Evolutionary conservation across 92 coral and sea anemone species (phyloP).

Genomic region (Metridium senile): DNA sequence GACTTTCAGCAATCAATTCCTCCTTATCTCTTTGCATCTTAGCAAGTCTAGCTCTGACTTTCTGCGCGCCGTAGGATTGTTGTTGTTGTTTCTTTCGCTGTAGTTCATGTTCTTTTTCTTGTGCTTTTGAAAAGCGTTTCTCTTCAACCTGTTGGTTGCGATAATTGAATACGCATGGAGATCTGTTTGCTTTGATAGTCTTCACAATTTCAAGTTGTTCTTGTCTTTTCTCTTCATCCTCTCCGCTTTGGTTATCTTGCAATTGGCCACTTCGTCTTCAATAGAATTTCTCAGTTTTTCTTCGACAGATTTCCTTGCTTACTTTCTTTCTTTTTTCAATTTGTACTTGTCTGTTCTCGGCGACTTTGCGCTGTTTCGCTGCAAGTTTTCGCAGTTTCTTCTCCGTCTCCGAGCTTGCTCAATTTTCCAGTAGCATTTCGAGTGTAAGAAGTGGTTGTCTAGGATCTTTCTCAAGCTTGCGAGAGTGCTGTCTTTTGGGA

Average conservation of each 20-base stretch:
- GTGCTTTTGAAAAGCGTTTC: slow-evolving; percentile 5
- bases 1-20: neutral
- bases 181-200: slow-evolving; percentile 10
- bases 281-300: neutral
- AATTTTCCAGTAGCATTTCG: slow-evolving; percentile 11
- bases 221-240: slow-evolving; percentile 5
- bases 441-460: slow-evolving; percentile 1
- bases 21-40: slow-evolving; percentile 5
- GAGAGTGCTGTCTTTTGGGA: neutral
- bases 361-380: neutral
- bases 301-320: neutral
- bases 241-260: neutral
- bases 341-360: neutral
- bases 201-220: slow-evolving; percentile 11
- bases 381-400: slow-evolving; percentile 7
- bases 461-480: slow-evolving; percentile 16
- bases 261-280: neutral
- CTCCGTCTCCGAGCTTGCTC: slow-evolving; percentile 16
- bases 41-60: slow-evolving; percentile 15
- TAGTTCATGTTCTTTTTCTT: neutral
- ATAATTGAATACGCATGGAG: neutral
- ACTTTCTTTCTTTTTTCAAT: slow-evolving; percentile 1
- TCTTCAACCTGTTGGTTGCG: neutral
- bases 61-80: neutral
- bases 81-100: slow-evolving; percentile 23